These are phyloP conservation scores for Diglossa cyanea DNA, from an alignment of 2,797 vertebrate species.

Conservation along the genomic window DNA sequence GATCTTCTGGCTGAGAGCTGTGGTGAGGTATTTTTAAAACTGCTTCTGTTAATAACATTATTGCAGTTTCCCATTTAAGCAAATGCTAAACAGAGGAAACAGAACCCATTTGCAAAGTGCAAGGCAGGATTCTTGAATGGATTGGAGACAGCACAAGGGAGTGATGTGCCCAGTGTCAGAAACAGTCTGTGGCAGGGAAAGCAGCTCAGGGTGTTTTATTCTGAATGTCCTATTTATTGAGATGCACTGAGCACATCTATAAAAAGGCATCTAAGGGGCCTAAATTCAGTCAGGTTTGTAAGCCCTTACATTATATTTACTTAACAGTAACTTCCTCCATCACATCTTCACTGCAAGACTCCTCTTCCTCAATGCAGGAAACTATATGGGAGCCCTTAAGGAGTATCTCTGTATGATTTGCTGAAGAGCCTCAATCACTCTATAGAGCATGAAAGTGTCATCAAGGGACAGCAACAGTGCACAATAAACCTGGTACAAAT, in stretches of 20 bases:
- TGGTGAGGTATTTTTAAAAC: neutral
- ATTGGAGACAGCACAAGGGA: neutral
- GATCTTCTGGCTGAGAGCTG: neutral
- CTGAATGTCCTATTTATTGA: neutral
- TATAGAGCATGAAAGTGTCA: neutral
- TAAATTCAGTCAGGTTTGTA: neutral
- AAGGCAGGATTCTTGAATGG: neutral
- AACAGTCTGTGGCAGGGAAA: neutral
- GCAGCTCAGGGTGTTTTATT: neutral
- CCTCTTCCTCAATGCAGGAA: neutral
- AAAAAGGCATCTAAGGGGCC: neutral
- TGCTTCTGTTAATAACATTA: neutral
- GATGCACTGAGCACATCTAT: neutral
- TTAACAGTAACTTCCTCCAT: neutral
- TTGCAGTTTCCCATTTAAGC: neutral
- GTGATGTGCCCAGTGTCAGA: neutral
- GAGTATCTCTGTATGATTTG: neutral
- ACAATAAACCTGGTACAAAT: neutral
- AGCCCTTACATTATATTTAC: neutral
- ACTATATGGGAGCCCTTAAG: neutral
- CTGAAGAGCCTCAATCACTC: neutral
- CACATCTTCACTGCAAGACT: neutral
- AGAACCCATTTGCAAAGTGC: neutral
- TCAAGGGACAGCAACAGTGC: neutral
- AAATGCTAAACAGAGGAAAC: neutral